Percentiles rank a stretch among this genome's conserved stretches.
phyloP scores from a whole-genome alignment of 2,797 vertebrate genomes.

The Spinus olivaceus region DNA sequence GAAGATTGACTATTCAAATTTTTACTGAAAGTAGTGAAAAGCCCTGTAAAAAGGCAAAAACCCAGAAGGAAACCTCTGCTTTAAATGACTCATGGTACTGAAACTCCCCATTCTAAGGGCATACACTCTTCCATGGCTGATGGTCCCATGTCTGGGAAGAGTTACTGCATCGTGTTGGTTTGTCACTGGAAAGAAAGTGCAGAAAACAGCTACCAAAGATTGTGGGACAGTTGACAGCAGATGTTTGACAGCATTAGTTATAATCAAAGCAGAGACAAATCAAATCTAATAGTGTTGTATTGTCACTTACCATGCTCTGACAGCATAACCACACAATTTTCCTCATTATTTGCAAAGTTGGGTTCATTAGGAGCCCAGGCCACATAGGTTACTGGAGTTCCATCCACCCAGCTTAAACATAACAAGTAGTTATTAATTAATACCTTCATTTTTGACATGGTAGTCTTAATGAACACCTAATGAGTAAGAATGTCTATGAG shows the following conservation, averaged over 20 bases:
- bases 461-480: not conserved
- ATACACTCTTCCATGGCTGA: not conserved
- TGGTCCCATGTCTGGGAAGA: not conserved
- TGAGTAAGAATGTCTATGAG: not conserved
- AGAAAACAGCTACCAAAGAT: not conserved
- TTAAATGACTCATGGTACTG: not conserved
- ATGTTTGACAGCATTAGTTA: not conserved
- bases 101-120: not conserved
- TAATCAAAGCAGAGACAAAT: not conserved
- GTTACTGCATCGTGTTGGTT: not conserved
- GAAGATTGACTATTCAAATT: not conserved
- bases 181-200: not conserved
- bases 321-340: constrained; percentile 86
- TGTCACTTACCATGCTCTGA: constrained; percentile 81
- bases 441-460: not conserved
- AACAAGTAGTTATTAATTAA: not conserved
- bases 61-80: not conserved
- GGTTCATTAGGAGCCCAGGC: constrained; percentile 90
- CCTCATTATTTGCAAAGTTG: constrained; percentile 94
- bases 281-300: not conserved
- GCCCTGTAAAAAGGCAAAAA: not conserved
- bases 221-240: not conserved
- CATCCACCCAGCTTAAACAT: constrained; percentile 86
- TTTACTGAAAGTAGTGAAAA: not conserved
- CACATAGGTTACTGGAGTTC: constrained; percentile 82